Percentiles rank a stretch among this genome's conserved stretches.
These are phyloP conservation scores for Clistopyga incitator DNA, from an alignment of 2,888 invertebrate species.

Conservation along the genomic window DNA sequence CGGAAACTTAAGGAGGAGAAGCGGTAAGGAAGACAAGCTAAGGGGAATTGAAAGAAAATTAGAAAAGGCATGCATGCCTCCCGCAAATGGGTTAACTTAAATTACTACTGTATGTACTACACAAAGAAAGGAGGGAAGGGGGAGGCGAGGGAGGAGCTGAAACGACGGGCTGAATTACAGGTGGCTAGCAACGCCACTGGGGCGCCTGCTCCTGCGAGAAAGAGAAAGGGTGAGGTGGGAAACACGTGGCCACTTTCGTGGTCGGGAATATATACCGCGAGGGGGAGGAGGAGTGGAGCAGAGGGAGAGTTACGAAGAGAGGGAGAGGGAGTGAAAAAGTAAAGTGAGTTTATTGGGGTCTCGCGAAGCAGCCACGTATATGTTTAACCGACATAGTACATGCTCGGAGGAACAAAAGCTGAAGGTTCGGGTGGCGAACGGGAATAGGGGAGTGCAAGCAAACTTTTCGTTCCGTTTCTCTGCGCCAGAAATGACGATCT, in stretches of 20 bases:
- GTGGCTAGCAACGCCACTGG: constrained; percentile 56
- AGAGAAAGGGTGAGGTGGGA: constrained; percentile 31
- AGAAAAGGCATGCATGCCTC: neutral
- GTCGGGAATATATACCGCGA: constrained; percentile 36
- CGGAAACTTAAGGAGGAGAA: constrained; percentile 14
- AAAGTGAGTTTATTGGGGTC: constrained; percentile 50
- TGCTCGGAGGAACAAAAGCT: constrained; percentile 25
- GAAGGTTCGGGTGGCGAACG: constrained; percentile 51
- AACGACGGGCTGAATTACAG: constrained; percentile 51
- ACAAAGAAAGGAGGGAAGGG: neutral
- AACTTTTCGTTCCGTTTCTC: constrained; percentile 26
- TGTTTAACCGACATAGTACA: constrained; percentile 27
- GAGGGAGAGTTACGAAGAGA: neutral
- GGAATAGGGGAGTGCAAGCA: constrained; percentile 25
- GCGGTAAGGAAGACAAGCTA: neutral
- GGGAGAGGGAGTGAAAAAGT: constrained; percentile 30
- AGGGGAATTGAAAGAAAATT: neutral
- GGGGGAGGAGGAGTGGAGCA: neutral
- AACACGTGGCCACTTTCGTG: constrained; percentile 45
- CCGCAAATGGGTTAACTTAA: constrained; percentile 1
- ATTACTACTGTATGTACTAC: neutral
- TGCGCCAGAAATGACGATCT: constrained; percentile 24
- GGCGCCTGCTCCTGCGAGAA: constrained; percentile 21
- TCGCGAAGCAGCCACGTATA: constrained; percentile 32
- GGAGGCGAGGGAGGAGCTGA: neutral